Evolutionary conservation across 1,140 invertebrate genomes (phyloP), one percentile per base, ranked within the genome.

Genomic region (Sesamia nonagrioides): DNA sequence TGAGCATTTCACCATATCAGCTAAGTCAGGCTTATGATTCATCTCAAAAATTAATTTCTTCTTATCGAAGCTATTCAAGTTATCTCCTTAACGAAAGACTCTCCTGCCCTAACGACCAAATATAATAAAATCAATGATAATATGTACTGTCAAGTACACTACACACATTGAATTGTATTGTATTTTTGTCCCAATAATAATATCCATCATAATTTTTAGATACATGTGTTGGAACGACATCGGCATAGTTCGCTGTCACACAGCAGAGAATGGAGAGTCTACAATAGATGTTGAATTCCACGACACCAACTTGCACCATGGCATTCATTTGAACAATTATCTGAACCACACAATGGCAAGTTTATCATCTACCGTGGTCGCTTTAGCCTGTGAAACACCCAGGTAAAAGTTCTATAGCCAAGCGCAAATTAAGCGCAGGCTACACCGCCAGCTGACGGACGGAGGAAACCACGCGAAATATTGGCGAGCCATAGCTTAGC

Each of bases 231-330:
- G 98, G 97, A 99, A 99, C 87, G 96, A 97, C 79, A 95, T 98
- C 11, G 98, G 98, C 54, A 97, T 98, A 79, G 97, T 98, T 0
- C 96, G 97, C 18, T 97, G 96, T 86, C 98, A 97, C 85, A 96
- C 95, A 2, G 95, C 95, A 9, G 97, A 97, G 75, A 95, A 95
- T 48, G 93, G 91, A 2, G 96, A 97, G 17, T 97, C 97, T 42
- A 97, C 96, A 18, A 99, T 99, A 77, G 98, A 99, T 92, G 97
- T 99, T 9, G 98, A 99, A 89, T 99, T 99, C 95, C 98, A 99
- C 87, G 98, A 99, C 95, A 96, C 97, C 0, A 96, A 96, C n/a
- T 94, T 98, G 48, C 98, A 99, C 95, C 98, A 99, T 93, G 96
- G 97, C 6, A 97, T 99, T 87, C 97, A 99, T 91, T 96, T 99